Evolutionary conservation across 2,113 vertebrate genomes (phyloP), one percentile per base, ranked within the genome.

Genomic region (Tachuris rubrigastra): DNA sequence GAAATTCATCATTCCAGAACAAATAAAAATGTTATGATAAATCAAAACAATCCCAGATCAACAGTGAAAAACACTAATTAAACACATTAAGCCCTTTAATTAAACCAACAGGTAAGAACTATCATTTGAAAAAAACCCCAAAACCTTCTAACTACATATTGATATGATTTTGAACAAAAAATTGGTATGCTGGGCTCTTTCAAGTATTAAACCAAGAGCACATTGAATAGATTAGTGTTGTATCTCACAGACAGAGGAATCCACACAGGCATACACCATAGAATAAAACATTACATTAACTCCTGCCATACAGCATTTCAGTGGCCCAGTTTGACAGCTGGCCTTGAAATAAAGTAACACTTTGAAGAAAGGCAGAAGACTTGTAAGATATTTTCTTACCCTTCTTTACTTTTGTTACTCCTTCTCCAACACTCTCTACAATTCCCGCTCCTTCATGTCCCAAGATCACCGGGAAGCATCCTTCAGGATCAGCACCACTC

Each of bases 321-420:
- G 56, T 44, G 56, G 72, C 67, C 25, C 50, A 66, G 1, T 52
- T 33, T 63, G 14, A 79, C 10, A 84, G 37, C 0, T 59, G n/a
- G 68, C 28, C 65, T 85, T 69, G 16, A 41, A 69, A 39, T 78
- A 86, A 88, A 60, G 21, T 33, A 59, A 75, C 44, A 52, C 69
- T 50, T 79, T 12, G 41, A 87, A 33, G 56, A 39, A 63, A 93
- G 47, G 47, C 69, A 92, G n/a, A 50, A 72, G 42, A 89, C 10
- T 24, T 35, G 44, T 14, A 68, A 58, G 44, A 2, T 39, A 25
- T 30, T 63, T 84, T 73, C 94, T 95, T 96, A 99, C 99, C 99
- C 30, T 98, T 97, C 95, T 99, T 99, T 79, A 99, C 98, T 87
- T 98, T 99, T 55, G 98, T 99, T 87, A 99, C 99, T 69, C 99